Base-by-base conservation (phyloP, 2,888 invertebrate genomes). In the Encarsia formosa region DNA sequence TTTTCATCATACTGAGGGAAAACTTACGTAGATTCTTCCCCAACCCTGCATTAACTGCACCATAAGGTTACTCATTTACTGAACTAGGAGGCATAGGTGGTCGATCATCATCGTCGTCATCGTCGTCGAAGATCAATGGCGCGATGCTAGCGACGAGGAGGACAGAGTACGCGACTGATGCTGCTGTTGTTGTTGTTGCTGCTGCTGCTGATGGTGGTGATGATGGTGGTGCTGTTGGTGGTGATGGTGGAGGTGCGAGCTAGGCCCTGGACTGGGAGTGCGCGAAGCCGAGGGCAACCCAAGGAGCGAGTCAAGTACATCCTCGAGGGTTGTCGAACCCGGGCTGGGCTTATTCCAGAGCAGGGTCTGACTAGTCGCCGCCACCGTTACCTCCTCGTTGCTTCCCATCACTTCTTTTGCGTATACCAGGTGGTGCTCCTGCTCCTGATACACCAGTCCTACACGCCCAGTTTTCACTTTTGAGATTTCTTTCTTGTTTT, bases 271-370 rank as follows among this genome's bases (percentile, higher is more conserved):
- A 71, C 89, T 89, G 65, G 88, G 86, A 70, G 88, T 86, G 72
- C 87, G 81, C 67, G 87, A 83, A 65, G 80, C 77, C 61, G 87
- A 82, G 68, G 91, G 88, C 71, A 91, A 82, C 70, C 92, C 91
- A 76, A 94, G 84, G 64, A 94, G 84, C 61, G 92, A 91, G 77
- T 94, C 91, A 77, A 94, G 81, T 61, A 94, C 93, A 80, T 94
- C 93, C 80, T 94, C 93, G 73, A 94, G 80, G 61, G 93, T 94
- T 55, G 91, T 88, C 64, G 88, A 88, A 68, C 87, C 85, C 42
- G 87, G 86, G 69, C 72, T 73, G 54, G 71, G 72, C 67, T 71
- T 73, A 65, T 70, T 73, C 68, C 71, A 70, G 60, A 69, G 66
- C 64, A 69, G 67, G 67, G 63, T 68, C 66, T 64, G 66, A 64